phyloP scores from a whole-genome alignment of 2,888 invertebrate species.

The Macaria liturata region DNA sequence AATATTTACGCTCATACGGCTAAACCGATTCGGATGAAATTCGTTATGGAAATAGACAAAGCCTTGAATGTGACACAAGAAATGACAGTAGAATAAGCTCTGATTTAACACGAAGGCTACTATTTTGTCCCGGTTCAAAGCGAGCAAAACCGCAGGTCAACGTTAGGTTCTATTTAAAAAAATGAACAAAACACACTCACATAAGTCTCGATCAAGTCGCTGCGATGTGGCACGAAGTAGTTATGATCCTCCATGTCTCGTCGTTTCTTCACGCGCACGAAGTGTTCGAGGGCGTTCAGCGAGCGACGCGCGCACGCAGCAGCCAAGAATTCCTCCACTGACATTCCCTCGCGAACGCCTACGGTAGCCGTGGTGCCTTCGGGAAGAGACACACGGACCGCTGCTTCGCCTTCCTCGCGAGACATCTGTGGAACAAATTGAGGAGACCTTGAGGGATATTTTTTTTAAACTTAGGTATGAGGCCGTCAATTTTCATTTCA shows the following conservation, averaged over 20 bases:
- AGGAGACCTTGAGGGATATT: too few species aligned
- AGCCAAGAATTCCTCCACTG: slow-evolving; percentile 97
- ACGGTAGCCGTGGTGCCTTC: slow-evolving; percentile 93
- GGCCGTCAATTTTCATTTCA: too few species aligned
- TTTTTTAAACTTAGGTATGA: too few species aligned
- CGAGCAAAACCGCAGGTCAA: too few species aligned
- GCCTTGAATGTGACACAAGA: too few species aligned
- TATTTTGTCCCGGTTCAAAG: too few species aligned
- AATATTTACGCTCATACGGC: too few species aligned
- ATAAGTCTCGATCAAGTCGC: slow-evolving; percentile 97
- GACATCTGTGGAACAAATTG: slow-evolving; percentile 85
- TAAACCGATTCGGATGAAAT: too few species aligned
- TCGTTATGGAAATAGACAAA: too few species aligned
- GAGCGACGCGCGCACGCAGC: slow-evolving; percentile 96
- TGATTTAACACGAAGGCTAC: too few species aligned
- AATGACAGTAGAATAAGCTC: too few species aligned
- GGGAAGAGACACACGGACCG: slow-evolving; percentile 94
- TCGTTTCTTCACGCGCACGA: slow-evolving; percentile 96
- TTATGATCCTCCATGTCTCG: slow-evolving; percentile 98
- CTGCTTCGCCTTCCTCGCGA: slow-evolving; percentile 93
- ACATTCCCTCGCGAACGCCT: slow-evolving; percentile 95
- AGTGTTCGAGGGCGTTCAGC: slow-evolving; percentile 97
- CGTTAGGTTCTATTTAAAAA: too few species aligned
- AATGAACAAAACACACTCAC: slow-evolving; percentile 83
- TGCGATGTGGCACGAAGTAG: slow-evolving; percentile 97